Conservation (phyloP, 2,797 vertebrate species). For the Myiotriccus ornatus region DNA sequence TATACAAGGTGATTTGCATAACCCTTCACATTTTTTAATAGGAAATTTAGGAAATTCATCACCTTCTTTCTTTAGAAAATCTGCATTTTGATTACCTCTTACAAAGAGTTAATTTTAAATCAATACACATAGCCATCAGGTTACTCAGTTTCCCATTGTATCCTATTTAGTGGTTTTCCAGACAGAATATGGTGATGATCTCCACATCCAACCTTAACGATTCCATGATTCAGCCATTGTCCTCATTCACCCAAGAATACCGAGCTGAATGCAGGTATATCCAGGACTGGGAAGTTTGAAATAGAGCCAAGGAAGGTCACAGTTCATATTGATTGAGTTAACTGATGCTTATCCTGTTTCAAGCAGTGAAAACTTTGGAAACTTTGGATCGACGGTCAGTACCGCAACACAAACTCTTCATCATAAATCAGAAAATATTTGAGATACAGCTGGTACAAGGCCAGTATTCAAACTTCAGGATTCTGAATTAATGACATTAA, state of each 20-base stretch:
- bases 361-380: neutral
- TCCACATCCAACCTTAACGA: accelerated
- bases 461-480: neutral
- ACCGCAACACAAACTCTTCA: neutral
- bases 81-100: neutral
- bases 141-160: neutral
- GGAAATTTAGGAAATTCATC: neutral
- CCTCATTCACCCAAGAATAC: neutral
- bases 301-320: neutral
- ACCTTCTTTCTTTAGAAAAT: neutral
- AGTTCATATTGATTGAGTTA: neutral
- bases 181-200: neutral
- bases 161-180: neutral
- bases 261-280: neutral
- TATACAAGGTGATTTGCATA: neutral
- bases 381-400: neutral
- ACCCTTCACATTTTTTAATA: neutral
- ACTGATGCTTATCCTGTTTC: neutral
- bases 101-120: neutral
- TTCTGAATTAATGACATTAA: neutral
- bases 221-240: neutral
- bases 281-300: neutral
- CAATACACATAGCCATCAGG: neutral
- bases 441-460: neutral
- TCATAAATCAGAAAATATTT: neutral